Percentiles rank a stretch among this genome's conserved stretches.
Evolutionary conservation across 2,888 invertebrate species (phyloP).

Genomic region (Brenthis daphne): DNA sequence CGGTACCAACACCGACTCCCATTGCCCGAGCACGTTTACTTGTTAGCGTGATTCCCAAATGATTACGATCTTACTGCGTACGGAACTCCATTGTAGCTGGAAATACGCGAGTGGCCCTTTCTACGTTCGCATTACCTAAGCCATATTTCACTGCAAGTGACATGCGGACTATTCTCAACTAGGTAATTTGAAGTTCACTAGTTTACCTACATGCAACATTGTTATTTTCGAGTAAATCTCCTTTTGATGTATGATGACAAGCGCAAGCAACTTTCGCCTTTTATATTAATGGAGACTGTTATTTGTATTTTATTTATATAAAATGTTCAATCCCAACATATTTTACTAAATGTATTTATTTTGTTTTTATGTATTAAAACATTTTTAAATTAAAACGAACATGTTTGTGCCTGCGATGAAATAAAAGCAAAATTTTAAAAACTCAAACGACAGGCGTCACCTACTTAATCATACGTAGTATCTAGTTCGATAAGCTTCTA

Average conservation of each 20-base stretch:
- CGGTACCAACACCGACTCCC: constrained; percentile 63
- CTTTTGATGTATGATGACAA: constrained; percentile 41
- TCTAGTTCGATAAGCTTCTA: too few species aligned
- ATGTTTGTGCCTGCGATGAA: constrained; percentile 5
- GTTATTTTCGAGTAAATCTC: constrained; percentile 40
- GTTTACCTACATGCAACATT: constrained; percentile 41
- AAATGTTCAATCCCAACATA: too few species aligned
- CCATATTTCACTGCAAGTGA: constrained; percentile 46
- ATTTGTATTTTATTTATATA: constrained; percentile 14
- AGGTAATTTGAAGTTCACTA: constrained; percentile 44
- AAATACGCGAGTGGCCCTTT: constrained; percentile 45
- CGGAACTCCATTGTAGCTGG: constrained; percentile 53
- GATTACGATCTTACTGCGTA: constrained; percentile 66
- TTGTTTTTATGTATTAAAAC: too few species aligned
- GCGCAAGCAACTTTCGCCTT: constrained; percentile 40
- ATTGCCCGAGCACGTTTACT: constrained; percentile 71
- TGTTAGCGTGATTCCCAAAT: constrained; percentile 74
- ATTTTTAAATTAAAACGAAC: too few species aligned
- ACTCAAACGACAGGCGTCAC: constrained; percentile 1
- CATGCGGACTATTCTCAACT: constrained; percentile 44
- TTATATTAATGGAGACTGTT: constrained; percentile 30
- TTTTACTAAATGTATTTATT: too few species aligned
- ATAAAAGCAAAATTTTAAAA: constrained; percentile 7
- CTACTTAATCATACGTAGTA: too few species aligned
- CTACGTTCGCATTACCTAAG: constrained; percentile 43